Base-by-base conservation (phyloP, 2,888 invertebrate species). In the Andrena minutula region DNA sequence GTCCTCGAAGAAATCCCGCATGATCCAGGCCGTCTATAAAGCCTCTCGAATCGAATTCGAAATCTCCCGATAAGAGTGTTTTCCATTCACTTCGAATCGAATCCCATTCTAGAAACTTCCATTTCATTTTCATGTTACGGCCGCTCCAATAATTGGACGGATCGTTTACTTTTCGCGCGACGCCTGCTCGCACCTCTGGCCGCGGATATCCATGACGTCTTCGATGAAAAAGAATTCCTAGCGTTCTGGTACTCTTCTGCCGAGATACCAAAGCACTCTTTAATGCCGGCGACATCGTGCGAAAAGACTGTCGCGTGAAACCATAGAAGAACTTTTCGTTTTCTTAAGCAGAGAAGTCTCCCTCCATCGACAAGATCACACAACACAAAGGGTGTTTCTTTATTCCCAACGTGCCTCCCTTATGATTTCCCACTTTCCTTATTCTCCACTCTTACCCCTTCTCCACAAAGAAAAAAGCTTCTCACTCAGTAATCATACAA, bases 141-240 rank as follows among this genome's bases (percentile, higher is more conserved):
- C 65, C 28, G 74, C 60, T 74, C 75, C 60, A 28, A 77, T 61
- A 77, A 77, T 61, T 74, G 65, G 28, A 74, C 35, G 41, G 47
- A 64, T 76, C 64, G 64, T 64, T 65, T 76, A 47, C 35, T 49
- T 32, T 64, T 47, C 41, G 7, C n/a, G 28, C 30, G 64, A 30
- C 8, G 23, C 61, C 41, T 63, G n/a, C 32, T 47, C 26, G 26
- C 58, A 8, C 23, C 58, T n/a, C n/a, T 8, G 12, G 16, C 23
- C 51, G 20, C 58, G 12, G 41, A 70, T 47, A 58, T 58, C 2
- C 41, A 12, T 6, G 41, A 47, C 56, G 4, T 12, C 30, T 16
- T 30, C 64, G 2, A n/a, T 10, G 53, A 68, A 23, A 51, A 47
- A 53, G 32, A 30, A 32, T 53, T 26, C 49, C 28, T 20, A 23